Conservation (phyloP, 35 echinoderm and acorn worm genomes). For the Lytechinus pictus region DNA sequence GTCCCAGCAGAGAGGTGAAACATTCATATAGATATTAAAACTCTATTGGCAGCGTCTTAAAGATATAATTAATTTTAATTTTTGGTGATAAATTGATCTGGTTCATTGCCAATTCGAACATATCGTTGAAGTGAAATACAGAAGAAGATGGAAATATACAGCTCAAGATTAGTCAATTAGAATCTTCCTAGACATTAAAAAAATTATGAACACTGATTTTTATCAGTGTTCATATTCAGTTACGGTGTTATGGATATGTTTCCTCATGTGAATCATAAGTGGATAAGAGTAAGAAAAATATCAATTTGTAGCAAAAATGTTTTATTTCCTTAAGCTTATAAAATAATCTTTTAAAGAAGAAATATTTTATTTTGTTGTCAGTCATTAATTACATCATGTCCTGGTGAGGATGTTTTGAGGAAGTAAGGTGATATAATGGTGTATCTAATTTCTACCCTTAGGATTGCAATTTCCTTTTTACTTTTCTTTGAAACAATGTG, state of each 20-base stretch:
- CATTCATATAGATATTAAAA: neutral
- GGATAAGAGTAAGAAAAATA: neutral
- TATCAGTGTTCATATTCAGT: neutral
- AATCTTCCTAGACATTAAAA: neutral
- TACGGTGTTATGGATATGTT: neutral
- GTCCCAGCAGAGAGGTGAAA: neutral
- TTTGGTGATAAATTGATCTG: neutral
- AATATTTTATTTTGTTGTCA: neutral
- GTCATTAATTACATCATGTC: neutral
- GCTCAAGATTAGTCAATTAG: neutral
- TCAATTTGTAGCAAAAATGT: neutral
- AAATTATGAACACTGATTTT: neutral
- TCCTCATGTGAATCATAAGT: constrained; percentile 1
- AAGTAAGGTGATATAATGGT: constrained; percentile 3
- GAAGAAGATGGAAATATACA: neutral
- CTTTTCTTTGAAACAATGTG: neutral
- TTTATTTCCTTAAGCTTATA: neutral
- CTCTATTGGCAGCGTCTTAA: neutral
- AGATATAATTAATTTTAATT: neutral
- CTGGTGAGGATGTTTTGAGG: neutral
- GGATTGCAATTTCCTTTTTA: neutral
- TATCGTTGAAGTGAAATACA: neutral
- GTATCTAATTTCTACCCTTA: neutral
- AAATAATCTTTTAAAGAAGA: neutral
- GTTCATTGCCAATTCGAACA: neutral